Evolutionary conservation across 1,140 invertebrate species (phyloP).

Genomic region (Wasmannia auropunctata): DNA sequence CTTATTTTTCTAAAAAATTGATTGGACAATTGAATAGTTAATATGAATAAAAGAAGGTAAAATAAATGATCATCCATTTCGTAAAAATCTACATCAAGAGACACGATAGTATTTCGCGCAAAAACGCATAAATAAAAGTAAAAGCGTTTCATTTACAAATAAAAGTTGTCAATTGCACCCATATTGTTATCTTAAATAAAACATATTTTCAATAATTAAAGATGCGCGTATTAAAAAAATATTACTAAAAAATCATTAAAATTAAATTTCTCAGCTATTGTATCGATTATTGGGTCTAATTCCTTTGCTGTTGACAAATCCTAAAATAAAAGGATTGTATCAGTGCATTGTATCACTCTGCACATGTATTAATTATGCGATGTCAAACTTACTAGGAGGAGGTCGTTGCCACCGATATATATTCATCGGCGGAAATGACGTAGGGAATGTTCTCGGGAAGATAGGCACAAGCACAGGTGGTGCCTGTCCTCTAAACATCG

Average conservation of each 20-base stretch:
- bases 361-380: not conserved
- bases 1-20: no score
- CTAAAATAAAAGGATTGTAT: conserved; percentile 16
- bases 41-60: no score
- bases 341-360: not conserved
- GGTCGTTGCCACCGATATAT: no score
- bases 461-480: not conserved
- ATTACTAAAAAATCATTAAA: no score
- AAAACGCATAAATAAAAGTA: no score
- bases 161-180: not conserved
- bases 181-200: not conserved
- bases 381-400: not conserved
- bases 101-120: no score
- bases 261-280: not conserved
- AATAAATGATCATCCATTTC: no score
- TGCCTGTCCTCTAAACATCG: not conserved
- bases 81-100: no score
- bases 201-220: not conserved
- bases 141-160: no score
- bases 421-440: not conserved
- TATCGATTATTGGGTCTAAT: not conserved
- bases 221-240: no score
- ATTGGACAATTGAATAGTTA: no score
- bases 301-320: not conserved
- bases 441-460: not conserved